Evolutionary conservation across 2,797 vertebrate genomes (phyloP).

Genomic region (Periparus ater): DNA sequence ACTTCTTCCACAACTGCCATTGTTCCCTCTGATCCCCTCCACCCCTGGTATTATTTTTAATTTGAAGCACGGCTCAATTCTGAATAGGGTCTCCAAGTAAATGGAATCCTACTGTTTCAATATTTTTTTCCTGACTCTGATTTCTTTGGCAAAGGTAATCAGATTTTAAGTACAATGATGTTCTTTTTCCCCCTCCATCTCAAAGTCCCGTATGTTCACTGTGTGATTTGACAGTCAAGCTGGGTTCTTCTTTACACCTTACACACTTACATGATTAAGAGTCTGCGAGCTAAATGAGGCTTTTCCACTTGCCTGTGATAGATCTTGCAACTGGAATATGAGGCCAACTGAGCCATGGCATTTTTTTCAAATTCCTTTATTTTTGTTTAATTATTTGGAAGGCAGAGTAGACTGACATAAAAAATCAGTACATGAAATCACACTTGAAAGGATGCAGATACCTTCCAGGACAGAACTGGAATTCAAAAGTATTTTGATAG

Average conservation of each 20-base stretch:
- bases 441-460: not conserved
- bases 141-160: slow-evolving; percentile 28
- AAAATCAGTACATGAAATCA: not conserved
- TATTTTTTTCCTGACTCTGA: slow-evolving; percentile 42
- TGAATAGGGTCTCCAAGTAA: slow-evolving; percentile 49
- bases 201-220: not conserved
- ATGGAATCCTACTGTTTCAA: slow-evolving; percentile 23
- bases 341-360: not conserved
- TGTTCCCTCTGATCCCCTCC: slow-evolving; percentile 25
- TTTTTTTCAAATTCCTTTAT: slow-evolving; percentile 32
- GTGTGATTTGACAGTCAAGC: slow-evolving; percentile 30
- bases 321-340: not conserved
- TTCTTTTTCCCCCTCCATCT: not conserved
- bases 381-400: slow-evolving; percentile 35
- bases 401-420: not conserved
- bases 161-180: slow-evolving; percentile 34
- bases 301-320: not conserved
- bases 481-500: not conserved
- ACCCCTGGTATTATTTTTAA: slow-evolving; percentile 42
- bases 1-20: not conserved
- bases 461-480: not conserved
- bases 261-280: slow-evolving; percentile 26
- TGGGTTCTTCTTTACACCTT: slow-evolving; percentile 40
- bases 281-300: slow-evolving; percentile 18
- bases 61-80: slow-evolving; percentile 45